Evolutionary conservation across 2,888 invertebrate genomes (phyloP), one percentile per base, ranked within the genome.

Genomic region (Neoascia interrupta): DNA sequence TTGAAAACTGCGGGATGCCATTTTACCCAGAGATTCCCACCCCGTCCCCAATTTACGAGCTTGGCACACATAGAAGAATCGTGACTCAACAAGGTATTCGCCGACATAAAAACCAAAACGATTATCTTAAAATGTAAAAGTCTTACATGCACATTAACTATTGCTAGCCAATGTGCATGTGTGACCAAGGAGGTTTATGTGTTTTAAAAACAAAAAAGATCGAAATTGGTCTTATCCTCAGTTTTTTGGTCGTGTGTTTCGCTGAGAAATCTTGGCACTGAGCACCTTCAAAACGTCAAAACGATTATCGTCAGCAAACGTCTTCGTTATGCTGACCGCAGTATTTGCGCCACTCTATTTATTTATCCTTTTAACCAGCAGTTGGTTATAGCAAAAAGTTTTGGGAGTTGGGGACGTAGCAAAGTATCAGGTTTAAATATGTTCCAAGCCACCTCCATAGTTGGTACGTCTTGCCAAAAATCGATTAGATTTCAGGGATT

Each of bases 221-320:
- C n/a, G n/a, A n/a, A n/a, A n/a, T n/a, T n/a, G n/a, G n/a, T n/a
- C n/a, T n/a, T n/a, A n/a, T n/a, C n/a, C n/a, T n/a, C n/a, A n/a
- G n/a, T n/a, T n/a, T n/a, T n/a, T n/a, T n/a, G n/a, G n/a, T n/a
- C n/a, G n/a, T n/a, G n/a, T n/a, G n/a, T n/a, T n/a, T n/a, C n/a
- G n/a, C n/a, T n/a, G n/a, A n/a, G n/a, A n/a, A n/a, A n/a, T n/a
- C n/a, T n/a, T n/a, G n/a, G n/a, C n/a, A n/a, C n/a, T n/a, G n/a
- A n/a, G n/a, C n/a, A n/a, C n/a, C n/a, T n/a, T 70, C 60, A 70
- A 51, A 60, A 53, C n/a, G n/a, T 60, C 49, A 69, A 51, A 60
- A 69, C 31, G 69, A 70, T 70, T 70, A 70, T 70, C 69, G 45
- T 60, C 53, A 36, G 53, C 61, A 70, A 70, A 51, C 69, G 60